Evolutionary conservation across 2,888 invertebrate genomes (phyloP), one percentile per base, ranked within the genome.

Genomic region (Xylophagus ater): DNA sequence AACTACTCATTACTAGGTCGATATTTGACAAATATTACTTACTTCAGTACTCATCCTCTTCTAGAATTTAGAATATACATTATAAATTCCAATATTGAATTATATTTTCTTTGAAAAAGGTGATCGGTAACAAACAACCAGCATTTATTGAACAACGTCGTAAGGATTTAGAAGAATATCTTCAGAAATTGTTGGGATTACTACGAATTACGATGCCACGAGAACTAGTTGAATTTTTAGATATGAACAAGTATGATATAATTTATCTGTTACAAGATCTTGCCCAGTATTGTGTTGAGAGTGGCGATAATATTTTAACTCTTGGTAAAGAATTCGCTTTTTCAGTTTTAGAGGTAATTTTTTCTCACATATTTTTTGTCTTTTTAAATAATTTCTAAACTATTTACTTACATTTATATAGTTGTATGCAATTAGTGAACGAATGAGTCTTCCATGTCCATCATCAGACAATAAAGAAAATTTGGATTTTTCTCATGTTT

Each of bases 241-340:
- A 90, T 55, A 82, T 96, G 52, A 83, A 88, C 58, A 67, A 81
- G 51, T 94, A 92, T 65, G 94, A 94, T 62, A 82, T 90, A 50
- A 81, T 81, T 54, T 90, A 86, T 57, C 65, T 94, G 49, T 67
- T 88, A 12, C 85, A 88, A 66, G 78, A 79, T 56, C 69, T 93
- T 58, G 87, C 93, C 0, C 72, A 81, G 49, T 74, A 76, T 46
- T 75, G 88, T 52, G 86, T 76, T 61, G 70, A 75, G 44, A 80
- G 80, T 62, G 87, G 84, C 9, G 84, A 87, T 56, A 66, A 68
- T 24, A 54, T 70, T 4, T 53, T 82, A 53, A 70, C 74, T 58
- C 69, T 70, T 41, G 72, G 73, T 53, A 66, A 70, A 37, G 62
- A 60, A 51, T 78, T 81, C 55, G 74, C 72, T 43, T 79, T 92